Evolutionary conservation across 2,797 vertebrate species (phyloP), one percentile per base, ranked within the genome.

Genomic region (Crocidura indochinensis): DNA sequence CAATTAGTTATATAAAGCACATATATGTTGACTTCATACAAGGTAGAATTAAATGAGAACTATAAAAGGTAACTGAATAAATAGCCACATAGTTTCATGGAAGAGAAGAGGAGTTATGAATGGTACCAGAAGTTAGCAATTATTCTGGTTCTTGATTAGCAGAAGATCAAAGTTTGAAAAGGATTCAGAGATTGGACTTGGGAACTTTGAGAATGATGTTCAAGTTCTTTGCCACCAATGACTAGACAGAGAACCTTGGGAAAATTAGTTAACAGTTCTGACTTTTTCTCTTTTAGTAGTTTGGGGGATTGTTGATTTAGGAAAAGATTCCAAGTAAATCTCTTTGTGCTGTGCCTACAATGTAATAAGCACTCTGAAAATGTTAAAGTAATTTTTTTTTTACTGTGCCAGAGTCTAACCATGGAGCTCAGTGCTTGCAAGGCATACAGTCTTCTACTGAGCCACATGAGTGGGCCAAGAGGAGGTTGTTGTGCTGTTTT

Each of bases 151-250:
- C 77, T 77, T 56, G 49, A 73, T 60, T 27, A 22, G 85, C 90
- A 8, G 38, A 20, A 8, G 38, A 20, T 62, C 47, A 76, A 85
- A 20, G 5, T 86, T 88, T 20, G 71, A 73, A 85, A 56, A 51
- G 65, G 44, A 84, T 60, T 90, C 29, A 88, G 84, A 85, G 53
- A 72, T 86, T 88, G 5, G 22, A 71, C 31, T 87, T 90, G 53
- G 27, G 51, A 82, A 73, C 31, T 64, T 86, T 15, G 46, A 84
- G 31, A 31, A 46, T 47, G 11, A 24, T 11, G 9, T 80, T 77
- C 60, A 68, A 20, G 24, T 89, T 73, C 68, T 80, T 76, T 3
- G n/a, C 67, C 15, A 87, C 22, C 60, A 69, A 17, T 79, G n/a
- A 65, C 22, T 62, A 88, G 68, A 24, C 26, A 88, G 51, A 9